A percentile compares a stretch with the other conserved stretches of the same genome.
These are phyloP conservation scores for Pseudomyrmex cubaensis DNA, from an alignment of 1,140 invertebrate genomes.

Conservation along the genomic window DNA sequence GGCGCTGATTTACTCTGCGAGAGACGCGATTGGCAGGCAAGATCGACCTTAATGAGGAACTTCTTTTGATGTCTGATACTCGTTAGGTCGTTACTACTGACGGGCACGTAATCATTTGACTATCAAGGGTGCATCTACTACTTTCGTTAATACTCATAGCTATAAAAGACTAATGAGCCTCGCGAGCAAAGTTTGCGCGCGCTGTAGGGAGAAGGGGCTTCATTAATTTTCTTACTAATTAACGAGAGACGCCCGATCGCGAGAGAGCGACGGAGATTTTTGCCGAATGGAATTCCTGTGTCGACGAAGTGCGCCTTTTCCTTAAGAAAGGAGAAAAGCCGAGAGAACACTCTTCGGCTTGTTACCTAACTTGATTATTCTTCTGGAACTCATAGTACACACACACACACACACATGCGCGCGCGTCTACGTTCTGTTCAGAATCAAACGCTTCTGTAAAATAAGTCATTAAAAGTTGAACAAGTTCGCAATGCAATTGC, in stretches of 20 bases:
- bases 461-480: slow-evolving; percentile 60
- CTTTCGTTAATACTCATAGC: slow-evolving; percentile 37
- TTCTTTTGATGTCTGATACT: slow-evolving; percentile 31
- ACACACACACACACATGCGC: too few relatives aligned
- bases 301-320: background rate
- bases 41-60: slow-evolving; percentile 6
- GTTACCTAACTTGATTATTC: slow-evolving; percentile 60
- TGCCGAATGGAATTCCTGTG: slow-evolving; percentile 50
- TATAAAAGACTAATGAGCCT: slow-evolving; percentile 59
- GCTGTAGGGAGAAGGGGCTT: slow-evolving; percentile 2
- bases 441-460: slow-evolving; percentile 50
- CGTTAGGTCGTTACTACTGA: slow-evolving; percentile 9
- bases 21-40: background rate
- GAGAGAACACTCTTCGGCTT: slow-evolving; percentile 39
- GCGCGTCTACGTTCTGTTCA: slow-evolving; percentile 20
- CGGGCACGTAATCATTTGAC: slow-evolving; percentile 37
- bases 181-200: slow-evolving; percentile 35
- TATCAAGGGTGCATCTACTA: slow-evolving; percentile 48
- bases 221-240: slow-evolving; percentile 66
- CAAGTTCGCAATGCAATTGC: slow-evolving; percentile 36
- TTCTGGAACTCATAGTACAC: slow-evolving; percentile 21
- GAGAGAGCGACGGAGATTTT: slow-evolving; percentile 27
- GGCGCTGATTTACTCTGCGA: too few relatives aligned
- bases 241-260: slow-evolving; percentile 23
- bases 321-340: background rate